phyloP scores from a whole-genome alignment of 2,113 vertebrate genomes.

The Bothrops jararaca region DNA sequence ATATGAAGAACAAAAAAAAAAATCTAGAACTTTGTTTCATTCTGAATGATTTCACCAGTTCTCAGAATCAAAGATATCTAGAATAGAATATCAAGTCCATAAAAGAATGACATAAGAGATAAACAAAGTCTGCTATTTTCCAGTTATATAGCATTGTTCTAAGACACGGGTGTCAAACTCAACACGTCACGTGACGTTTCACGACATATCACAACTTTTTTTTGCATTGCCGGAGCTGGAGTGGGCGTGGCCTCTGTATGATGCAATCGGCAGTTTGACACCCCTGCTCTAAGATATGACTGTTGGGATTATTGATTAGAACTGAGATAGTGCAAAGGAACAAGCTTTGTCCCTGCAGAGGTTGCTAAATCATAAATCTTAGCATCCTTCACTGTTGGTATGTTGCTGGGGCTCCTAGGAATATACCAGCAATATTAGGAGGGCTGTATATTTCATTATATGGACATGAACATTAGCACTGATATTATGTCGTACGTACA shows the following conservation, averaged over 20 bases:
- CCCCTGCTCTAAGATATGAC: neutral
- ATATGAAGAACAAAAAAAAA: neutral
- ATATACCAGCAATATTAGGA: neutral
- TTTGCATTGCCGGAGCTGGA: too few relatives aligned
- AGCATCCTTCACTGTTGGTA: neutral
- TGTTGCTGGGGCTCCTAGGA: neutral
- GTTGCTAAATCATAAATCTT: neutral
- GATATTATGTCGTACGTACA: neutral
- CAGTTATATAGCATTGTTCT: neutral
- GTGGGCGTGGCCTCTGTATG: too few relatives aligned
- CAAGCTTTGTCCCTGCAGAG: neutral
- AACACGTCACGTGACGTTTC: too few relatives aligned
- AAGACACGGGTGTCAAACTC: too few relatives aligned
- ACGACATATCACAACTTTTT: too few relatives aligned
- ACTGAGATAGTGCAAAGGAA: neutral
- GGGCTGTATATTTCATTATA: neutral
- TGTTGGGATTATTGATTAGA: neutral
- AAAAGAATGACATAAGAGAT: too few relatives aligned
- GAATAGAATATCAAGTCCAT: too few relatives aligned
- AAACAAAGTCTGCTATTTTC: neutral
- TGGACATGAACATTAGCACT: neutral
- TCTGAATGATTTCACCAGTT: neutral
- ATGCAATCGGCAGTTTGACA: too few relatives aligned
- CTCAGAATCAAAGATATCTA: neutral
- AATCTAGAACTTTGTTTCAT: neutral